A percentile compares a stretch with the other conserved stretches of the same genome.
Conservation (phyloP, 2,888 invertebrate genomes). For the Halictus ligatus region DNA sequence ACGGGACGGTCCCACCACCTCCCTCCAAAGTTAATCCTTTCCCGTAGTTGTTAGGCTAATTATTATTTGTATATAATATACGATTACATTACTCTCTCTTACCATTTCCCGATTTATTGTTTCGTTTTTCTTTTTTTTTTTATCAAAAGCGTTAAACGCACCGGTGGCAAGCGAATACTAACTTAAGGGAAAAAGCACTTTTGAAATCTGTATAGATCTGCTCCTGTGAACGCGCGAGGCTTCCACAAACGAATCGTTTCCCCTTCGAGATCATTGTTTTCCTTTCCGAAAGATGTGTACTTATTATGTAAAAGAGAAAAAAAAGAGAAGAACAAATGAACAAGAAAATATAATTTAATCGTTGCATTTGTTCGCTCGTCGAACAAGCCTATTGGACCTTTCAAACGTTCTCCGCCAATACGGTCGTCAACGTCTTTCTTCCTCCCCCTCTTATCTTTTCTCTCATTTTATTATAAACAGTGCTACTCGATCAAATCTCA, state of each 20-base stretch:
- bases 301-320: slow-evolving; percentile 36
- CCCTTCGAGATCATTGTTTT: slow-evolving; percentile 13
- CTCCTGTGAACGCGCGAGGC: slow-evolving; percentile 33
- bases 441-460: not conserved
- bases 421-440: not conserved
- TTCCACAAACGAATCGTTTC: slow-evolving; percentile 18
- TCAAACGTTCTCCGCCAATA: slow-evolving; percentile 14
- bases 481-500: not conserved
- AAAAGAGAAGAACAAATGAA: not conserved
- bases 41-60: slow-evolving; percentile 76
- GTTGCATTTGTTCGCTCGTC: slow-evolving; percentile 27
- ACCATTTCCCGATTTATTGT: slow-evolving; percentile 76
- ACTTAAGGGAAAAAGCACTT: slow-evolving; percentile 72
- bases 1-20: slow-evolving; percentile 75
- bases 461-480: not conserved
- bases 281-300: slow-evolving; percentile 30
- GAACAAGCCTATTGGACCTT: slow-evolving; percentile 30
- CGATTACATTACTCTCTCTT: slow-evolving; percentile 73
- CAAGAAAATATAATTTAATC: slow-evolving; percentile 43
- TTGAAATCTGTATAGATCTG: slow-evolving; percentile 68
- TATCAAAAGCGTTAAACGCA: slow-evolving; percentile 74
- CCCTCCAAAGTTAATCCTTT: slow-evolving; percentile 78
- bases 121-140: slow-evolving; percentile 34
- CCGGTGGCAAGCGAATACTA: slow-evolving; percentile 65
- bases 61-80: slow-evolving; percentile 78